phyloP scores from a whole-genome alignment of 2,888 invertebrate species.

The Sinopyrophorus schimmeli region DNA sequence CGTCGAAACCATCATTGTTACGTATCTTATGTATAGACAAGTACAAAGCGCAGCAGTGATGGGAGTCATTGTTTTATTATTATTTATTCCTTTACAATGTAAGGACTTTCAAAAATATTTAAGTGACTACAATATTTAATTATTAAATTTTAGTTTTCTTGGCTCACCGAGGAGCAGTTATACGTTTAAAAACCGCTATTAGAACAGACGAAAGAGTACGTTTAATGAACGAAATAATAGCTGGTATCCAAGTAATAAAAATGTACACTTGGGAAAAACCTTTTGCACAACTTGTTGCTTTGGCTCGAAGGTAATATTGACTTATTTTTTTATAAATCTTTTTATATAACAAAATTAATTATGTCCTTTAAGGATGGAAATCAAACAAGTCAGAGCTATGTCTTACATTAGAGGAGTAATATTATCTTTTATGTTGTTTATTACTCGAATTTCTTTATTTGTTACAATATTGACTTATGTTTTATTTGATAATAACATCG shows the following conservation, averaged over 20 bases:
- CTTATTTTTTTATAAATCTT: neutral
- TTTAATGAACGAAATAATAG: constrained; percentile 90
- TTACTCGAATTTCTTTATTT: constrained; percentile 70
- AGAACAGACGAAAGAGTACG: no score
- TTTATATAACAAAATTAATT: constrained; percentile 44
- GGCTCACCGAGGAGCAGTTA: no score
- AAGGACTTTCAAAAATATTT: constrained; percentile 41
- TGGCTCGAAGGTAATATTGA: constrained; percentile 59
- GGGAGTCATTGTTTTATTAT: constrained; percentile 60
- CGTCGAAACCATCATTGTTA: constrained; percentile 73
- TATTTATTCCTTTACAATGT: constrained; percentile 56
- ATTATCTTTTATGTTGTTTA: constrained; percentile 67
- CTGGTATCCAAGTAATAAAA: constrained; percentile 87
- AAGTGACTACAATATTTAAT: constrained; percentile 53
- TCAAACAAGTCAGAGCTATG: constrained; percentile 51
- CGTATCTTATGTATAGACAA: constrained; percentile 72
- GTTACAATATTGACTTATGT: constrained; percentile 67
- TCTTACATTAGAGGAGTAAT: constrained; percentile 61
- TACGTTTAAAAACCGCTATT: constrained; percentile 74
- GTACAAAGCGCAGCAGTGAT: constrained; percentile 61
- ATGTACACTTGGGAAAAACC: no score
- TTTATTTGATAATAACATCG: constrained; percentile 62
- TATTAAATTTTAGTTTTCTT: no score
- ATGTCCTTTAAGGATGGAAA: no score
- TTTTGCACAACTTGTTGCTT: constrained; percentile 74